Percentiles rank a stretch among this genome's conserved stretches.
Conservation (phyloP, 2,113 vertebrate genomes). For the Grantiella picta region DNA sequence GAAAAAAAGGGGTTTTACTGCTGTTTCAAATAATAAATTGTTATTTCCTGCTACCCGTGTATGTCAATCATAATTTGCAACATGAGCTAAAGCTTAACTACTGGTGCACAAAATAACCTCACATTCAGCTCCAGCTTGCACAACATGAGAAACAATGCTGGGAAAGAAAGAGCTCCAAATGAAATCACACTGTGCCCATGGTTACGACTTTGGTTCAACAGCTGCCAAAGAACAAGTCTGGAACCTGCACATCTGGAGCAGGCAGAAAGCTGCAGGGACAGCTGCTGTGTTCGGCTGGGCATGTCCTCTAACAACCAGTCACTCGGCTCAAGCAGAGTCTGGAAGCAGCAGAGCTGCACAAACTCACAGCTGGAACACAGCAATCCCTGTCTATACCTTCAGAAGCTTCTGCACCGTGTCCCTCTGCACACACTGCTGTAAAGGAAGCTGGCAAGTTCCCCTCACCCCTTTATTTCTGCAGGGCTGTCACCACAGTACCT, state of each 20-base stretch:
- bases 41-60: background rate
- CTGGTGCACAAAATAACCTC: background rate
- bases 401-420: background rate
- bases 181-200: background rate
- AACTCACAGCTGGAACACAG: background rate
- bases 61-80: background rate
- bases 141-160: background rate
- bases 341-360: background rate
- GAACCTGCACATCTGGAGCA: background rate
- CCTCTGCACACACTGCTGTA: background rate
- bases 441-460: background rate
- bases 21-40: slow-evolving; percentile 8
- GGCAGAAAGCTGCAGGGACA: background rate
- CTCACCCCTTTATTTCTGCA: accelerated
- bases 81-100: background rate
- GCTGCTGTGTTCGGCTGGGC: background rate
- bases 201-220: background rate
- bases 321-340: background rate
- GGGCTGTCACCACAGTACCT: background rate
- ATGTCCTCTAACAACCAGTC: accelerated
- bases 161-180: background rate
- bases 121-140: background rate
- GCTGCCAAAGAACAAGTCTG: background rate
- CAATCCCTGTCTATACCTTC: accelerated
- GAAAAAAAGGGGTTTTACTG: background rate